A percentile compares a stretch with the other conserved stretches of the same genome.
These are phyloP conservation scores for Calameuta idolon DNA, from an alignment of 2,888 invertebrate genomes.

Conservation along the genomic window DNA sequence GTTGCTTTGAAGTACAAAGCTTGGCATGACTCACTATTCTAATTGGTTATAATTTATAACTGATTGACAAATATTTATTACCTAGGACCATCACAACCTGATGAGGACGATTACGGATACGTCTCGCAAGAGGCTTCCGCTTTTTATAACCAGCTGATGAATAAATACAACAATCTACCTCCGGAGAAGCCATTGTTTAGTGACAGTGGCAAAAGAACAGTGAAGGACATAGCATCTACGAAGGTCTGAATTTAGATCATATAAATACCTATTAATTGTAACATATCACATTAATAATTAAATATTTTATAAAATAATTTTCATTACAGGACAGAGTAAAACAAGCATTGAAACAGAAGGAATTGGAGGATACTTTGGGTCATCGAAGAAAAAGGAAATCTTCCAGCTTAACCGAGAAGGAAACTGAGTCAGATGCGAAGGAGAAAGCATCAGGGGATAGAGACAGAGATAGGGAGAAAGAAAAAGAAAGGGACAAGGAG, in stretches of 20 bases:
- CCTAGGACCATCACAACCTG: constrained; percentile 79
- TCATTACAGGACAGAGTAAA: constrained; percentile 74
- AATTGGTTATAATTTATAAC: no score
- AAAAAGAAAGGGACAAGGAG: constrained; percentile 53
- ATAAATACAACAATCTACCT: constrained; percentile 81
- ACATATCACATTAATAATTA: not conserved
- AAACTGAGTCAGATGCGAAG: constrained; percentile 64
- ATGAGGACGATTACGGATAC: constrained; percentile 93
- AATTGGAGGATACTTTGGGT: constrained; percentile 79
- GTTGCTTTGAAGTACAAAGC: not conserved
- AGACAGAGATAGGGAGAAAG: constrained; percentile 52
- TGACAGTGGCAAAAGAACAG: constrained; percentile 68
- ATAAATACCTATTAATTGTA: not conserved
- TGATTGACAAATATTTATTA: constrained; percentile 14
- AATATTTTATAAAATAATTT: not conserved
- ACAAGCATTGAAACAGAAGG: constrained; percentile 78
- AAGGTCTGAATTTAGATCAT: constrained; percentile 55
- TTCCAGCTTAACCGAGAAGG: constrained; percentile 48
- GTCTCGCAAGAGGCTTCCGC: constrained; percentile 86
- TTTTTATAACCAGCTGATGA: constrained; percentile 86
- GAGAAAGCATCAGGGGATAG: constrained; percentile 55
- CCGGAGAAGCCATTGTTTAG: constrained; percentile 78
- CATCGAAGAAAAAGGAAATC: constrained; percentile 74
- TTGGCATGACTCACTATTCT: not conserved
- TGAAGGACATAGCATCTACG: constrained; percentile 69